phyloP scores from a whole-genome alignment of 1,140 invertebrate species.

The Pseudomyrmex flavicornis region DNA sequence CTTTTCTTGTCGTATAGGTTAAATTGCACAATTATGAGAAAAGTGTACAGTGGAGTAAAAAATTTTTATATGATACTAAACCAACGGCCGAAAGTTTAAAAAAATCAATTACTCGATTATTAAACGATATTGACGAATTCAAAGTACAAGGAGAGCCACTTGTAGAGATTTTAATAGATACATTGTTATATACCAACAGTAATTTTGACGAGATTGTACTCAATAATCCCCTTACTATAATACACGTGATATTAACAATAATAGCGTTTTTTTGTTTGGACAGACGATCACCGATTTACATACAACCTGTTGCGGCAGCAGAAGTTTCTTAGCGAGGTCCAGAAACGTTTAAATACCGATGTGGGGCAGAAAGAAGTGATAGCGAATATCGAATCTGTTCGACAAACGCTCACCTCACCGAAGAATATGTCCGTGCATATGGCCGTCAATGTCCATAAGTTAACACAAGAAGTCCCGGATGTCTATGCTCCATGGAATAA shows the following conservation, averaged over 20 bases:
- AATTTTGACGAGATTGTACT: conserved; percentile 51
- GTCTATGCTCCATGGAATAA: conserved; percentile 78
- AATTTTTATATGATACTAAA: conserved; percentile 90
- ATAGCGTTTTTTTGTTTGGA: conserved; percentile 18
- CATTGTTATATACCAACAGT: conserved; percentile 88
- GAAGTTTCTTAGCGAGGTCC: conserved; percentile 89
- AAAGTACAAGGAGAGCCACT: conserved; percentile 89
- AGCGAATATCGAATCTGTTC: conserved; percentile 87
- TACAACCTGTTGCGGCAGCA: conserved; percentile 91
- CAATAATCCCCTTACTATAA: background rate
- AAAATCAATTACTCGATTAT: conserved; percentile 90
- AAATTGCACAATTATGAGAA: conserved; percentile 91
- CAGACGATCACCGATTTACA: conserved; percentile 90
- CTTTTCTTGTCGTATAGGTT: conserved; percentile 84
- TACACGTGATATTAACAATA: no score
- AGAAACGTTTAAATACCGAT: conserved; percentile 86
- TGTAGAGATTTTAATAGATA: conserved; percentile 87
- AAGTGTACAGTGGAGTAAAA: conserved; percentile 91
- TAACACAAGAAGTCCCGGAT: conserved; percentile 84
- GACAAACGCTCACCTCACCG: conserved; percentile 86
- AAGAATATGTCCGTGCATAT: conserved; percentile 89
- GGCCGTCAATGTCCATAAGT: conserved; percentile 89
- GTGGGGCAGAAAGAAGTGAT: conserved; percentile 86
- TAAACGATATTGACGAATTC: conserved; percentile 90
- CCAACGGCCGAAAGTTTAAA: conserved; percentile 91